Evolutionary conservation across 2,113 vertebrate species (phyloP).

Genomic region (Paedocypris sp.): DNA sequence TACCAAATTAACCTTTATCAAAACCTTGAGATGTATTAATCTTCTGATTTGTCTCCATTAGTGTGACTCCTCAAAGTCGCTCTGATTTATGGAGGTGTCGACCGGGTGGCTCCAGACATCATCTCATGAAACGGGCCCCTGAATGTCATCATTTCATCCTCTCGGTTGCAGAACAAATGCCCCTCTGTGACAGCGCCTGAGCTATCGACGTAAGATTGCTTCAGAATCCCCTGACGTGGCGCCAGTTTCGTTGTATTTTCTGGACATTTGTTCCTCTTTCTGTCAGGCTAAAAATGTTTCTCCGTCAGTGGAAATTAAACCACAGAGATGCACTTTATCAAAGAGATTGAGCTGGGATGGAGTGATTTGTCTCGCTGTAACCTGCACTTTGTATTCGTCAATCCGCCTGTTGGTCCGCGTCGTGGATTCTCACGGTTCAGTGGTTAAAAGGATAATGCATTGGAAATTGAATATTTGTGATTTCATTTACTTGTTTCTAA

Average conservation of each 20-base stretch:
- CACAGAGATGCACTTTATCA: background rate
- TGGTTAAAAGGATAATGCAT: background rate
- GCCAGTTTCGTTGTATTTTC: constrained; percentile 12
- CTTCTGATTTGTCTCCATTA: constrained; percentile 55
- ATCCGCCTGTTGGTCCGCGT: background rate
- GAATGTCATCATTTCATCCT: constrained; percentile 41
- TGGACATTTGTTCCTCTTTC: constrained; percentile 1
- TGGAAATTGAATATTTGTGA: background rate
- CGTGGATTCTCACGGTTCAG: background rate
- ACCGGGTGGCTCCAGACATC: constrained; percentile 41
- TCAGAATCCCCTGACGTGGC: constrained; percentile 2
- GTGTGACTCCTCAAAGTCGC: constrained; percentile 43
- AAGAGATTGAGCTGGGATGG: constrained; percentile 1
- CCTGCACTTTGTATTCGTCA: background rate
- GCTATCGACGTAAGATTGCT: constrained; percentile 28
- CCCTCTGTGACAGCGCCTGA: constrained; percentile 25
- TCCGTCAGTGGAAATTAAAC: constrained; percentile 10
- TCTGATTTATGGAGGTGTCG: constrained; percentile 50
- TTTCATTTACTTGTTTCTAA: background rate
- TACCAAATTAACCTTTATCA: constrained; percentile 67
- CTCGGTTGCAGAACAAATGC: constrained; percentile 21
- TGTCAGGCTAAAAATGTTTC: constrained; percentile 7
- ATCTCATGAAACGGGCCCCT: constrained; percentile 32
- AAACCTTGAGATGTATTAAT: constrained; percentile 62
- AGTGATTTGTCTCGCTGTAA: background rate